Base-by-base conservation (phyloP, 2,113 vertebrate species). In the Phainopepla nitens region DNA sequence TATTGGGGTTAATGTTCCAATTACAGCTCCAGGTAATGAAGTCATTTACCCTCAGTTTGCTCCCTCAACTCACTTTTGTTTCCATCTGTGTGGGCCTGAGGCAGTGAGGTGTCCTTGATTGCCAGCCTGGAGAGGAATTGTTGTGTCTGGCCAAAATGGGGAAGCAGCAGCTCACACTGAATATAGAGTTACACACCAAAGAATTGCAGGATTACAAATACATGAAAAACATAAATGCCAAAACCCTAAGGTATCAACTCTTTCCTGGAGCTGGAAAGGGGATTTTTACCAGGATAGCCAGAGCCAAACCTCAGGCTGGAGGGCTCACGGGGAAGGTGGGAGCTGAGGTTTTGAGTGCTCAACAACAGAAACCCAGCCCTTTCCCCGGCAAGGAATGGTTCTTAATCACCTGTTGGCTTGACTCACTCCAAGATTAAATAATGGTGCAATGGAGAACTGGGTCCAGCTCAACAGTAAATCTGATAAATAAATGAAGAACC, bases 251-350 rank as follows among this genome's bases (percentile, higher is more conserved):
- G 21, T 16, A 60, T 33, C 21, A 33, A 2, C 35, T 8, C 2
- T 79, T 89, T 9, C 8, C 6, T 2, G 2, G 22, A 58, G 11
- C 3, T 56, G 12, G 29, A 64, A 54, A 69, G 5, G 7, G 42
- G 4, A 35, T 9, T 35, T 14, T 18, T 41, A 21, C 14, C 22
- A 24, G 24, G 6, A n/a, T 1, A 72, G 2, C 3, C 21, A 21
- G 25, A 50, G 28, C 4, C 29, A 68, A 62, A 22, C 11, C 1
- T 1, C 10, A 24, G 15, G 21, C 19, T 84, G 28, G 4, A 45
- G 28, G 3, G 3, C 13, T 57, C 15, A 6, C 0, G 0, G 33
- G 12, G 28, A 66, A 45, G 11, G 7, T 12, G 8, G 3, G 8
- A 65, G 20, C 6, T 31, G 47, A 66, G 11, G 4, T 53, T 87